Evolutionary conservation across 30 jellyfish, hydroid and myxozoan genomes (phyloP).

Genomic region (Clytia hemisphaerica): DNA sequence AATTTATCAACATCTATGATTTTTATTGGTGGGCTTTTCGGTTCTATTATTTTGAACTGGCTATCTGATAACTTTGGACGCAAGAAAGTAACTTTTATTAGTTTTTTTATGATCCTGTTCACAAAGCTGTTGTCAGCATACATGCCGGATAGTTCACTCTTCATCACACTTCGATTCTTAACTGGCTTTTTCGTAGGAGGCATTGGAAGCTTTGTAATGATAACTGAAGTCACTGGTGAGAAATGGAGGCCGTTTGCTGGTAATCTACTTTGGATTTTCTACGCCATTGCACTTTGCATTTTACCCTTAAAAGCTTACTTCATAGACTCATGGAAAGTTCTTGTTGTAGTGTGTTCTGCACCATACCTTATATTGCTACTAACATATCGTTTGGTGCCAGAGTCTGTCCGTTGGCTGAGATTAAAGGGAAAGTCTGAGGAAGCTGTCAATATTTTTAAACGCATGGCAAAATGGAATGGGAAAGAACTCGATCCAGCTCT

Average conservation of each 20-base stretch:
- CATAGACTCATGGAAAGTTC: slow-evolving; percentile 47
- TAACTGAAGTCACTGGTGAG: slow-evolving; percentile 64
- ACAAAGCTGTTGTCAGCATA: no score
- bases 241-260: slow-evolving; percentile 66
- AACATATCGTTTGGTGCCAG: slow-evolving; percentile 65
- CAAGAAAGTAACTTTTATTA: no score
- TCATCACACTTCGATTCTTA: slow-evolving; percentile 25
- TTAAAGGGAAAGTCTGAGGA: slow-evolving; percentile 38
- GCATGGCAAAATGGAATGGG: slow-evolving; percentile 47
- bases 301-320: slow-evolving; percentile 63
- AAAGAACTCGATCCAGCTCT: slow-evolving; percentile 39
- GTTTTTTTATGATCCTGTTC: no score
- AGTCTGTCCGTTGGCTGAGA: slow-evolving; percentile 65
- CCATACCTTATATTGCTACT: slow-evolving; percentile 63
- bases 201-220: slow-evolving; percentile 41
- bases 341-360: slow-evolving; percentile 43
- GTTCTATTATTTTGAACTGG: no score
- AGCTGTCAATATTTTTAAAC: slow-evolving; percentile 20
- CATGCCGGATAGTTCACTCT: slow-evolving; percentile 45
- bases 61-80: no score
- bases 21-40: no score
- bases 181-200: slow-evolving; percentile 70
- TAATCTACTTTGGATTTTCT: slow-evolving; percentile 49
- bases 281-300: slow-evolving; percentile 42
- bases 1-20: no score